These are phyloP conservation scores for Cryptoblepharus egeriae DNA, from an alignment of 2,797 vertebrate species.

Conservation along the genomic window DNA sequence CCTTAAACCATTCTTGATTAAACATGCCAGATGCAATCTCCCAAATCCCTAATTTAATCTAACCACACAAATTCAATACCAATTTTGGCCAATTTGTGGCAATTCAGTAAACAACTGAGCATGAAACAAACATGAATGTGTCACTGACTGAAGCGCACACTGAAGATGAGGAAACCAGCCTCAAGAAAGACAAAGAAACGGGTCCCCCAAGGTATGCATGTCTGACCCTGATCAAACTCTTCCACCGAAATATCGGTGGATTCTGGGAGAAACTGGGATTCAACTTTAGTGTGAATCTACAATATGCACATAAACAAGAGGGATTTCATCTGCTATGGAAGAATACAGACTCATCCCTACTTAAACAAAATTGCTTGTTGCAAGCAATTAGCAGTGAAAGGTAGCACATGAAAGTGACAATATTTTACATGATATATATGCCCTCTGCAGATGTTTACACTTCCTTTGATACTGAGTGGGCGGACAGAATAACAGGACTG, in stretches of 20 bases:
- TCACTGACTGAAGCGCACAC: not conserved
- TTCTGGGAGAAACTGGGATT: not conserved
- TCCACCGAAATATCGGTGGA: not conserved
- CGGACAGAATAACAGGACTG: too few relatives aligned
- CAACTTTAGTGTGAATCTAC: not conserved
- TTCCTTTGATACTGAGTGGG: too few relatives aligned
- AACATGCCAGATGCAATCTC: constrained; percentile 2
- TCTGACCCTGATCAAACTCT: not conserved
- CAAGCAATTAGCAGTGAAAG: not conserved
- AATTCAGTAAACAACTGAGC: constrained; percentile 18
- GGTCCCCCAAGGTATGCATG: not conserved
- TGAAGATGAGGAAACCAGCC: not conserved
- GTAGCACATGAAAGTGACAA: not conserved
- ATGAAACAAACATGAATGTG: not conserved
- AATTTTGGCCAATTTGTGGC: constrained; percentile 31
- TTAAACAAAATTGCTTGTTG: not conserved
- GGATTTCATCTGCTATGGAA: not conserved
- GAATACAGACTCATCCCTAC: not conserved
- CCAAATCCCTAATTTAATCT: constrained; percentile 22
- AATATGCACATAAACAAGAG: not conserved
- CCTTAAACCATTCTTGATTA: constrained; percentile 23
- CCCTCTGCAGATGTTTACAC: not conserved
- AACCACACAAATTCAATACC: constrained; percentile 20
- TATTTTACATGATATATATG: not conserved
- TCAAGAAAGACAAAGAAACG: not conserved